Conservation (phyloP, 2,888 invertebrate species). For the Harmothoe impar region DNA sequence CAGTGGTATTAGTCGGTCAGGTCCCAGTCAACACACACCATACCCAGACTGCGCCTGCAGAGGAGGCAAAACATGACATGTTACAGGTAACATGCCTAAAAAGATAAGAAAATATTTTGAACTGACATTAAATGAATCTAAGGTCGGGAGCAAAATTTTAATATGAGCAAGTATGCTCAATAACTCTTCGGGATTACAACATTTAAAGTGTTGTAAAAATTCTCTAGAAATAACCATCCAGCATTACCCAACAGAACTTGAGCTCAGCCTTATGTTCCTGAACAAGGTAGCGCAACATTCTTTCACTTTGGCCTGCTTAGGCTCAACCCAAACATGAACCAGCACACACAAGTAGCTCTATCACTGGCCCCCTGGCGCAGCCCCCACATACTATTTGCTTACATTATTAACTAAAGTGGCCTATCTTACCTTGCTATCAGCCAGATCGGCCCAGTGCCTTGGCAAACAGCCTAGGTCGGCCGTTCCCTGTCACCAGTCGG, state of each 20-base stretch:
- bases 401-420: conserved; percentile 54
- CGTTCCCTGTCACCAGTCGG: not conserved
- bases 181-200: too few species aligned
- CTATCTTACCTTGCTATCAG: conserved; percentile 38
- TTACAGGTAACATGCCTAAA: too few species aligned
- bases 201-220: too few species aligned
- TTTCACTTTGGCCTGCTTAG: not conserved
- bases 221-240: too few species aligned
- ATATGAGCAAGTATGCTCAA: too few species aligned
- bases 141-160: too few species aligned
- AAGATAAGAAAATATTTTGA: too few species aligned
- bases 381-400: conserved; percentile 33
- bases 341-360: conserved; percentile 16
- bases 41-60: not conserved
- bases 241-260: too few species aligned
- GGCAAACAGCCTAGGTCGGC: conserved; percentile 34
- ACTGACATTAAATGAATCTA: too few species aligned
- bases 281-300: not conserved
- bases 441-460: not conserved
- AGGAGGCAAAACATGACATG: too few species aligned
- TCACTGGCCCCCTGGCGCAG: not conserved
- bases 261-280: not conserved
- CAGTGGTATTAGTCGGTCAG: conserved; percentile 12
- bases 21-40: not conserved
- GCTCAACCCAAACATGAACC: conserved; percentile 6